A percentile compares a stretch with the other conserved stretches of the same genome.
Evolutionary conservation across 64 coral and sea anemone species (phyloP).

Genomic region (Porites lutea): DNA sequence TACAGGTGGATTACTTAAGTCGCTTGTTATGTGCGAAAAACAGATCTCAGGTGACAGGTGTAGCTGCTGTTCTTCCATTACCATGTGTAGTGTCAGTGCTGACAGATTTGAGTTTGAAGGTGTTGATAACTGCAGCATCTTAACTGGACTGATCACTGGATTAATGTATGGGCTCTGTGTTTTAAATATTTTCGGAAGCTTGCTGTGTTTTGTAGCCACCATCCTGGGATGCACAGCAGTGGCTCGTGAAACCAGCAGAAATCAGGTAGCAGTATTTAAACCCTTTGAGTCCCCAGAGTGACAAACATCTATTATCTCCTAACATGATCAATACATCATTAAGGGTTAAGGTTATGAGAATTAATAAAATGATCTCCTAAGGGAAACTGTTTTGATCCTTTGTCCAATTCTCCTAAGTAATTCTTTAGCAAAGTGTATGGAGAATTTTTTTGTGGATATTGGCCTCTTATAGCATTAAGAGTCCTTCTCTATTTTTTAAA

Average conservation of each 20-base stretch:
- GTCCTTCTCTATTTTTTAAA: too few species aligned
- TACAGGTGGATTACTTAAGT: slow-evolving; percentile 75
- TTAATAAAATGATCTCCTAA: too few species aligned
- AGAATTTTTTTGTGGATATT: too few species aligned
- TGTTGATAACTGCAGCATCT: slow-evolving; percentile 62
- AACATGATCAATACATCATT: too few species aligned
- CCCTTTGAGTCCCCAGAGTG: not conserved
- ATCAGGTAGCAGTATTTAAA: slow-evolving; percentile 58
- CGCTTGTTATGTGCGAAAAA: slow-evolving; percentile 70
- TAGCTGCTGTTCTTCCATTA: slow-evolving; percentile 74
- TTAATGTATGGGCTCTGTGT: slow-evolving; percentile 89
- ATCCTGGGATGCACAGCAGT: slow-evolving; percentile 93
- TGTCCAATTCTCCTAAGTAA: too few species aligned
- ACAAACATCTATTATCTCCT: too few species aligned
- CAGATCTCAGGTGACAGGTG: slow-evolving; percentile 6
- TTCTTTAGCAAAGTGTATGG: too few species aligned
- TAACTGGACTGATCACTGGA: slow-evolving; percentile 80
- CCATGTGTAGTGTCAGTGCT: slow-evolving; percentile 51
- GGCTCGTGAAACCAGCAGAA: slow-evolving; percentile 74
- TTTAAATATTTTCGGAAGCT: slow-evolving; percentile 86
- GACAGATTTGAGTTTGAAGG: slow-evolving; percentile 68
- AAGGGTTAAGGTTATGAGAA: too few species aligned
- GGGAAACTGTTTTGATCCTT: too few species aligned
- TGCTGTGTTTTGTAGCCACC: slow-evolving; percentile 91
- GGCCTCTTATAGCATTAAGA: too few species aligned